Evolutionary conservation across 2,797 vertebrate species (phyloP).

Genomic region (Lophius americanus): DNA sequence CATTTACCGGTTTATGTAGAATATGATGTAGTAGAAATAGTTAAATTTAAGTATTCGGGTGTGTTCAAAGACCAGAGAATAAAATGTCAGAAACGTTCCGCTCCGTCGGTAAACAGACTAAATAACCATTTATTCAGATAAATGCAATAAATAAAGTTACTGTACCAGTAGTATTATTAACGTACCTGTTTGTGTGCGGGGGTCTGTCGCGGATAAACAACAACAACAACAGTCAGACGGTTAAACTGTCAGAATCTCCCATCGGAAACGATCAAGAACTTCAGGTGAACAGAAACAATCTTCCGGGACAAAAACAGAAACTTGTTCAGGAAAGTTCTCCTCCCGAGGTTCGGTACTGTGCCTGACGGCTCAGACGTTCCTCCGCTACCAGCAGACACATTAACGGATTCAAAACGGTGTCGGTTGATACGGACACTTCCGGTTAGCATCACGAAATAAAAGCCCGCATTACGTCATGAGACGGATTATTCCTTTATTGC

Average conservation of each 20-base stretch:
- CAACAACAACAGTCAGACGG: constrained; percentile 7
- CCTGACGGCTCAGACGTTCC: constrained; percentile 25
- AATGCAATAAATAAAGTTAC: no score
- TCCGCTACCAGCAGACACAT: constrained; percentile 6
- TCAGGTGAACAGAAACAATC: no score
- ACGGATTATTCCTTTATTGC: not conserved
- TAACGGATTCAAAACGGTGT: constrained; percentile 6
- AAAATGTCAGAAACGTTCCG: no score
- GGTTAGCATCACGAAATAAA: constrained; percentile 36
- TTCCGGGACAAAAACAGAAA: no score
- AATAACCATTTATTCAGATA: no score
- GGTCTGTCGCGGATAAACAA: constrained; percentile 28
- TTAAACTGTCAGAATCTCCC: constrained; percentile 17
- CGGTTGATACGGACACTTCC: constrained; percentile 7
- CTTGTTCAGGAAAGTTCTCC: no score
- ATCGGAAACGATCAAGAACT: constrained; percentile 10
- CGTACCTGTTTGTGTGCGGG: constrained; percentile 31
- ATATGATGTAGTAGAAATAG: no score
- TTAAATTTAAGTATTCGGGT: no score
- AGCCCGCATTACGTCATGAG: not conserved
- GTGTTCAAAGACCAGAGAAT: no score
- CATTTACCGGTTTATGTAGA: no score
- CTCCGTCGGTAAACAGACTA: no score
- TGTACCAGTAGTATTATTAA: not conserved
- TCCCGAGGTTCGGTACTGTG: no score